Conservation (phyloP, 2,888 invertebrate genomes). For the Drosophila koepferae region DNA sequence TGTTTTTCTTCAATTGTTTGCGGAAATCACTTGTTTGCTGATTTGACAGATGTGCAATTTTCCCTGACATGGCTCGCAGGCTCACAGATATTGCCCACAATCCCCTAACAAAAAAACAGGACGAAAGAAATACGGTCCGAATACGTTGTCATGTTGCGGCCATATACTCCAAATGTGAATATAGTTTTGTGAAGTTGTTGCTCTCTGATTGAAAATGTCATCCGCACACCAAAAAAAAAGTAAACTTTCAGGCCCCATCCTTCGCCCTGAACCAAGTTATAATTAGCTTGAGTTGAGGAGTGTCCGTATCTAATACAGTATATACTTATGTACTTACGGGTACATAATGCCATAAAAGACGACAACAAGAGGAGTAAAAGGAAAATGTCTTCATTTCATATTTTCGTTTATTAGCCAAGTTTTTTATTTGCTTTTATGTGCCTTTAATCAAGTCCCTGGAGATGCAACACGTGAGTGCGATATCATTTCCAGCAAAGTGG, state of each 20-base stretch:
- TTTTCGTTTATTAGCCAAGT: constrained; percentile 79
- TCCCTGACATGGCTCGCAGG: constrained; percentile 71
- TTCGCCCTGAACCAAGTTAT: constrained; percentile 34
- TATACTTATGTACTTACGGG: constrained; percentile 23
- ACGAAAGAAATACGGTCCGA: constrained; percentile 13
- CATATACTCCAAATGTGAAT: constrained; percentile 14
- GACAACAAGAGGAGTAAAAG: constrained; percentile 8
- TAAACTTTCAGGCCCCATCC: constrained; percentile 24
- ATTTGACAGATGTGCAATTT: constrained; percentile 82
- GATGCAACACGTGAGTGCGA: constrained; percentile 83
- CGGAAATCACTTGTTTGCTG: constrained; percentile 82
- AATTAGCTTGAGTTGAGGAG: constrained; percentile 61
- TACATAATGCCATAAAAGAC: constrained; percentile 48
- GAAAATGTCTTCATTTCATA: constrained; percentile 56
- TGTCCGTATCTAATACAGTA: constrained; percentile 8
- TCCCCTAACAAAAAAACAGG: constrained; percentile 11
- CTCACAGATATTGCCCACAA: constrained; percentile 42
- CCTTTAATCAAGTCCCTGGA: constrained; percentile 82
- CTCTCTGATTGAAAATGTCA: constrained; percentile 76
- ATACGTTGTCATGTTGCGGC: constrained; percentile 27
- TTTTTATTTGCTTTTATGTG: constrained; percentile 78
- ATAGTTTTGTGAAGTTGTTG: constrained; percentile 39
- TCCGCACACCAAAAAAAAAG: constrained; percentile 50
- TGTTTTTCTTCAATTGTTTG: constrained; percentile 78
- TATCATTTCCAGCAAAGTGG: constrained; percentile 48